Evolutionary conservation across 2,113 vertebrate species (phyloP).

Genomic region (Bufo bufo): DNA sequence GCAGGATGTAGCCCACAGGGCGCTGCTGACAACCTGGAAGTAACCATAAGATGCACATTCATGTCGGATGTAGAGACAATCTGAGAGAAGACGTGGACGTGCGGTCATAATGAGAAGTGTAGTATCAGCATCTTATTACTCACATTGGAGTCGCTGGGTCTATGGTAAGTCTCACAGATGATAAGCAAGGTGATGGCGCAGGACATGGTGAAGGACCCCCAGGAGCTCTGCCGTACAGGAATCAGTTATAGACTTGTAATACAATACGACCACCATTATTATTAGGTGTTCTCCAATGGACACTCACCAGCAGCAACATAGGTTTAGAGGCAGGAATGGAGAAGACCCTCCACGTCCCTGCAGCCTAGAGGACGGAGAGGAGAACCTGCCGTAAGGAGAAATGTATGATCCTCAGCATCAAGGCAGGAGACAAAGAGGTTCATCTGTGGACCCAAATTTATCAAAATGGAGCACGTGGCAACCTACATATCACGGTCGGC

Average conservation of each 20-base stretch:
- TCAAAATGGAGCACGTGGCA: too few species aligned
- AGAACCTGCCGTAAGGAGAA: neutral
- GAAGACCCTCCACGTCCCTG: neutral
- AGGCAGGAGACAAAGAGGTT: too few species aligned
- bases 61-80: neutral
- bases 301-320: neutral
- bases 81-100: neutral
- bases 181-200: neutral
- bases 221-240: neutral
- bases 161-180: neutral
- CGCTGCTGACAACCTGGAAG: neutral
- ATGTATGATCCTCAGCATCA: neutral
- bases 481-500: too few species aligned
- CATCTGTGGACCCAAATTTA: too few species aligned
- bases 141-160: neutral
- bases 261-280: neutral
- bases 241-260: neutral
- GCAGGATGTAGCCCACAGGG: neutral
- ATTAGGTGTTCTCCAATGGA: neutral
- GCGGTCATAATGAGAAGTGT: too few species aligned
- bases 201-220: neutral
- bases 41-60: neutral
- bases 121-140: neutral
- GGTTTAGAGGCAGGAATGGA: too few species aligned
- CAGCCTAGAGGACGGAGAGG: neutral